A percentile compares a stretch with the other conserved stretches of the same genome.
These are phyloP conservation scores for Julus scanicus DNA, from an alignment of 2,888 invertebrate species.

Conservation along the genomic window DNA sequence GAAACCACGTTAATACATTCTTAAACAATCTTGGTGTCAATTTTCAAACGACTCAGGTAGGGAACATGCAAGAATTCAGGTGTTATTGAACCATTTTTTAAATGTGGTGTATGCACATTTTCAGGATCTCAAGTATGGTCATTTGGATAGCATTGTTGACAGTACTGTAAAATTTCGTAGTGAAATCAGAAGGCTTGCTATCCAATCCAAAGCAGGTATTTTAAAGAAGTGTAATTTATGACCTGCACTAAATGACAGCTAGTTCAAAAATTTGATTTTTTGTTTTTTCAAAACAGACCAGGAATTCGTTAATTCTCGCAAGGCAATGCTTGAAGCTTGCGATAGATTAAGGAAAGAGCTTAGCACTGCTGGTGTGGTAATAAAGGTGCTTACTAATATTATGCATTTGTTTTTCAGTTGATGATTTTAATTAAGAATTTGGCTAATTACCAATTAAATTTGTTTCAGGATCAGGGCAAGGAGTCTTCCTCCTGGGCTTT, in stretches of 20 bases:
- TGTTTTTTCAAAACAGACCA: neutral
- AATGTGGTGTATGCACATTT: neutral
- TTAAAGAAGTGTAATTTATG: neutral
- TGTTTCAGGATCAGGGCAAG: constrained; percentile 52
- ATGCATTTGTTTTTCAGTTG: neutral
- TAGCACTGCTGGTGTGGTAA: neutral
- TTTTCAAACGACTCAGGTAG: constrained; percentile 38
- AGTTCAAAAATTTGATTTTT: neutral
- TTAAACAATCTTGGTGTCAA: constrained; percentile 51
- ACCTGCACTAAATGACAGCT: neutral
- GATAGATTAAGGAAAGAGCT: constrained; percentile 48
- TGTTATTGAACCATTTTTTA: neutral
- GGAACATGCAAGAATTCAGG: neutral
- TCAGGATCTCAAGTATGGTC: neutral
- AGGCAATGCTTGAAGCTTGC: constrained; percentile 46
- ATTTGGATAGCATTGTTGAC: constrained; percentile 37
- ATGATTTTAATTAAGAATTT: neutral
- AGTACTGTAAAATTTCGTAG: constrained; percentile 32
- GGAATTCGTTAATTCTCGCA: neutral
- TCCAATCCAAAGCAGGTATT: constrained; percentile 34
- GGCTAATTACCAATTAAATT: neutral
- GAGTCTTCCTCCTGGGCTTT: constrained; percentile 51
- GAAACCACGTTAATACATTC: constrained; percentile 31
- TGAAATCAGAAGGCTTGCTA: neutral
- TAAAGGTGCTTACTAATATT: constrained; percentile 42